Base-by-base conservation (phyloP, 2,113 vertebrate species). In the Pristiophorus japonicus region DNA sequence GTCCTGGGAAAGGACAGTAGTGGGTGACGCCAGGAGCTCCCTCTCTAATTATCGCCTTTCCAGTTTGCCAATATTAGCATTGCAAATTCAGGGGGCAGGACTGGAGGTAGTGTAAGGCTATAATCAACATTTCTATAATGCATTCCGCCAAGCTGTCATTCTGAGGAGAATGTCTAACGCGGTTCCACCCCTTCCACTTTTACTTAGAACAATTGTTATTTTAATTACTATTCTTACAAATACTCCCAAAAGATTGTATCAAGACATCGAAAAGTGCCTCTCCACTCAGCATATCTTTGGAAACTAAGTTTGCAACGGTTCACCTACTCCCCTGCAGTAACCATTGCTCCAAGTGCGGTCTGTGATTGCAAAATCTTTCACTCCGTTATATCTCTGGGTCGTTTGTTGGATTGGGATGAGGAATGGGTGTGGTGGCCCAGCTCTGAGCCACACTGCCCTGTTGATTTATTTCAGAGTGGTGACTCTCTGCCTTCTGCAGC, bases 121-220 rank as follows among this genome's bases (percentile, higher is more conserved):
- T 70, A 94, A 94, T 94, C 66, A 70, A 8, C 87, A 34, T 63
- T 63, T 63, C 88, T 38, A 62, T n/a, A 34, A 7, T n/a, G 84
- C 42, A 34, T 67, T 45, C 51, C 63, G 20, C 73, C 93, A 94
- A 94, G 12, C 42, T 70, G 63, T 94, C 92, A 94, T 22, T 92
- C 88, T 63, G 59, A 92, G 59, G n/a, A 34, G 34, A 92, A 38
- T 92, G 59, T 63, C 59, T 38, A 63, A 92, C 34, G 30, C 88
- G 18, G 88, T 65, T 92, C 59, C 88, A n/a, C 88, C 88, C 88
- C 88, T 94, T 70, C 45, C 24, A 45, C 93, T 94, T 94, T 94
- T 34, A 70, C 45, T 67, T 27, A 51, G 42, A 63, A 91, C 30
- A 92, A 92, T 38, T 63, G n/a, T 92, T 92, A 92, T 92, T 59